Evolutionary conservation across 2,888 invertebrate species (phyloP), one percentile per base, ranked within the genome.

Genomic region (Caenorhabditis sp.): DNA sequence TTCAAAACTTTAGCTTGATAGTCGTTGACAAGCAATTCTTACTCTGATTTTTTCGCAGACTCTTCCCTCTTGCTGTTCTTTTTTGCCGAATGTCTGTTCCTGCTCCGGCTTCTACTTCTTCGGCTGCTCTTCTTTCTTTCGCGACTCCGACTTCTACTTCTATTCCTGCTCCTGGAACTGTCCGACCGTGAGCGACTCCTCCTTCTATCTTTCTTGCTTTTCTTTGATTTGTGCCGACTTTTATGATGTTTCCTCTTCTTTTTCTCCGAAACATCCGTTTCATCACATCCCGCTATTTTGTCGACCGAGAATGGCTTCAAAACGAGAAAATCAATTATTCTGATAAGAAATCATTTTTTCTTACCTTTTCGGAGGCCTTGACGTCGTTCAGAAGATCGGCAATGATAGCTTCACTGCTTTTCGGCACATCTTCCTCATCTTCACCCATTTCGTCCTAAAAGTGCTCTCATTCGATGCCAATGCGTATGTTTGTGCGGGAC

Each of bases 361-460:
- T 22, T 20, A 81, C 81, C 50, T 77, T 32, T 24, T 71, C 71
- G 0, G 72, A 77, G 1, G 62, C 40, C 67, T 82, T 71, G 8
- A 82, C 60, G 35, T 82, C 72, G 24, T 82, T 82, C 6, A 82
- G 40, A 15, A 82, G 68, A 58, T 82, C 81, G 3, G 71, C 77
- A 11, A 82, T 68, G 15, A 82, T 77, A 1, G 58, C 70, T n/a
- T 82, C 81, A 61, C 76, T 76, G 28, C 11, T 71, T 28, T 50
- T 72, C 0, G 11, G 8, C 1, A 8, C 2, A 15, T 47, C 20
- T 26, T 35, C 50, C 18, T 40, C 53, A 1, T 47, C 47, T 47
- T 47, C 47, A 5, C 47, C 47, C 47, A 47, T 47, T 47, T 47
- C 47, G 47, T 28, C 11, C 37, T 47, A 20, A 64, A 22, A 58